Base-by-base conservation (phyloP, 2,113 vertebrate species). In the Tonatia bakeri region DNA sequence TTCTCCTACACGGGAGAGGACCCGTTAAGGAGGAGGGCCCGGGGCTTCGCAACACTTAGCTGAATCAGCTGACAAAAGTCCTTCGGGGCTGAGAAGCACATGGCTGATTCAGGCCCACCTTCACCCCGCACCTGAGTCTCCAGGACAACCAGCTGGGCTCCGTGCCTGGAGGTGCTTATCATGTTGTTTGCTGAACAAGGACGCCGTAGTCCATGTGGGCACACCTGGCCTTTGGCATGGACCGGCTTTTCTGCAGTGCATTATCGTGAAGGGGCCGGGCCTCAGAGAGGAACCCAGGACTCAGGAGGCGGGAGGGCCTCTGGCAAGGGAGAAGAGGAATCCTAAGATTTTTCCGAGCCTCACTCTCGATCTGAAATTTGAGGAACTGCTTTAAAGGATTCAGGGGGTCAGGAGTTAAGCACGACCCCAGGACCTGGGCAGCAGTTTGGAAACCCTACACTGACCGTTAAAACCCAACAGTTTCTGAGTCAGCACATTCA, bases 181-280 rank as follows among this genome's bases (percentile, higher is more conserved):
- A 26, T 47, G 17, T 7, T 40, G n/a, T 54, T 14, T 50, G 22
- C 22, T 31, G n/a, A 79, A 38, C n/a, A 20, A 38, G n/a, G 67
- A 15, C 4, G 17, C 26, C 0, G 1, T 0, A 50, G 69, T 17
- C 36, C 16, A 8, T 4, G n/a, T 14, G 26, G 20, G 16, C 73
- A 36, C 20, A 2, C 16, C 16, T 8, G 33, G 40, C 8, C 36
- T 12, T 89, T n/a, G 85, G 36, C 17, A 14, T 2, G n/a, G n/a
- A 2, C 10, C 9, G 85, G 20, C 43, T 40, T 65, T 26, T 26
- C 31, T 9, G 22, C 13, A 59, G 65, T 54, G 65, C 47, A n/a
- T 65, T 50, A 4, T 8, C 8, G 2, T 26, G 28, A 40, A n/a
- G 50, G 3, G 24, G 33, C 13, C 17, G 20, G 52, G 70, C 82